Evolutionary conservation across 2,113 vertebrate genomes (phyloP), one percentile per base, ranked within the genome.

Genomic region (Oenanthe oenanthe): DNA sequence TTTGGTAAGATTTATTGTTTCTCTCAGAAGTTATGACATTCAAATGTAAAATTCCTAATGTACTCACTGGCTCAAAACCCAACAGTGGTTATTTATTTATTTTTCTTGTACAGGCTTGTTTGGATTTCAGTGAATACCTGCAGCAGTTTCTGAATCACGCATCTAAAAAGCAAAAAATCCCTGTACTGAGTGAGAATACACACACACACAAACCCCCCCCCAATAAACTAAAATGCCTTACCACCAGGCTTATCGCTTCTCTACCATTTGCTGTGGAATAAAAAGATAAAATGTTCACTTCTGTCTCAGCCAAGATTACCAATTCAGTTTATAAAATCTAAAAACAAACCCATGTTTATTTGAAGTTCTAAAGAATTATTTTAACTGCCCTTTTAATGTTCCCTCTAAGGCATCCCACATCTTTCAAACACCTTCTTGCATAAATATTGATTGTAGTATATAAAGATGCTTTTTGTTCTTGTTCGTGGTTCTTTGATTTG

Each of bases 341-440:
- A 87, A 93, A 82, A 1, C 36, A 93, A 51, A 43, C 13, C 57
- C 4, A 2, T 53, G 28, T 48, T 66, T 74, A 85, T 88, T 89
- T 95, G 70, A 92, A 89, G 62, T 88, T 95, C 60, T 77, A 47
- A 85, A 66, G 63, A 83, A 40, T 76, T 85, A 70, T 40, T 95
- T 85, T 71, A 88, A 94, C 32, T 67, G 51, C 4, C 18, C 12
- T 76, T 86, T 86, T 54, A 58, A 83, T 73, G 42, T 85, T 91
- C 34, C 26, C 47, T 82, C 66, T 66, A 72, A 79, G 34, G 74
- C 29, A 73, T 89, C 67, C 81, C 50, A 67, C 42, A 76, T 62
- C 81, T 72, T 83, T 70, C 34, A 47, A 91, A 79, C 26, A 96
- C 87, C 81, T 95, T 74, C 36, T 70, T 60, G 58, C 17, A 70